Conservation (phyloP, 2,888 invertebrate genomes). For the Drosophila nigricruria region DNA sequence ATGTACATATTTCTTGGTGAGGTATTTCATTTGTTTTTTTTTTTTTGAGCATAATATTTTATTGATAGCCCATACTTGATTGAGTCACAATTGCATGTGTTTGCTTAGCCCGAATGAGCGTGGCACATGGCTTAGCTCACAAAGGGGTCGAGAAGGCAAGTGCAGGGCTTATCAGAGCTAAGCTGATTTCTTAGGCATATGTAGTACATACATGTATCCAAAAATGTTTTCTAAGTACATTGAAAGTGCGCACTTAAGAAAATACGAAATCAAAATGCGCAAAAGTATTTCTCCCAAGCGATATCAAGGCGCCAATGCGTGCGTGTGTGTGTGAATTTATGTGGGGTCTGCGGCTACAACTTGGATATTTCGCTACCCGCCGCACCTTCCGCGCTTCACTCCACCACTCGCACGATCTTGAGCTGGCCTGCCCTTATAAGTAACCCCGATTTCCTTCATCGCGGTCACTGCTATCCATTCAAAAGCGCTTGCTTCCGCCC, state of each 20-base stretch:
- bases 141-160: neutral
- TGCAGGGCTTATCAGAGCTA: slow-evolving; percentile 15
- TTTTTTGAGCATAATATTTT: neutral
- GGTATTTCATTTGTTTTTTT: neutral
- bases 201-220: neutral
- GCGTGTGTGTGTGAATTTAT: slow-evolving; percentile 22
- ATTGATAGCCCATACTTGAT: slow-evolving; percentile 12
- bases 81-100: neutral
- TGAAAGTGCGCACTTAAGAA: slow-evolving; percentile 30
- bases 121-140: neutral
- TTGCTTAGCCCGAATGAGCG: neutral
- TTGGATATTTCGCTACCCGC: slow-evolving; percentile 17
- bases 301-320: slow-evolving; percentile 13
- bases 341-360: slow-evolving; percentile 38
- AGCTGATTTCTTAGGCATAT: slow-evolving; percentile 8
- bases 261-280: slow-evolving; percentile 1
- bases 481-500: slow-evolving; percentile 67
- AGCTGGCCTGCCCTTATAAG: slow-evolving; percentile 56
- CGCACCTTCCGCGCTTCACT: neutral
- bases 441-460: slow-evolving; percentile 67
- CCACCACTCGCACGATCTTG: slow-evolving; percentile 16
- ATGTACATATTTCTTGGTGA: neutral
- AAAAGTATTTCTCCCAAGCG: slow-evolving; percentile 18
- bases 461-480: slow-evolving; percentile 53
- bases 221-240: slow-evolving; percentile 5